phyloP scores from a whole-genome alignment of 2,888 invertebrate genomes.

The Scaptomyza tumidula region DNA sequence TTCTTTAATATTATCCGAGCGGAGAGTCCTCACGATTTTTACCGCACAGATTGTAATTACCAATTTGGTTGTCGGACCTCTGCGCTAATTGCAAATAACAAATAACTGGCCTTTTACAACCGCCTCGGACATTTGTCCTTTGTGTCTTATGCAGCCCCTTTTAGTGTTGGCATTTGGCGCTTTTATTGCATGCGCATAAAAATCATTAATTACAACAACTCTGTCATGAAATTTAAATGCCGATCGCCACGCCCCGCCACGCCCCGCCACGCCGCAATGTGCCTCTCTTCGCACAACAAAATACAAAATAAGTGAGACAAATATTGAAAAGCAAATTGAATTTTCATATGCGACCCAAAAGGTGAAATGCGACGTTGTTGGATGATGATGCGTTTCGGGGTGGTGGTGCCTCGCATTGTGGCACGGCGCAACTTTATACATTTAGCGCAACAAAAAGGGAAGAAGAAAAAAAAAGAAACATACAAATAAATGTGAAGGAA shows the following conservation, averaged over 20 bases:
- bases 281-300: slow-evolving; percentile 21
- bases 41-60: slow-evolving; percentile 14
- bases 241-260: slow-evolving; percentile 21
- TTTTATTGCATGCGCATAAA: slow-evolving; percentile 73
- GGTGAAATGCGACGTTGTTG: slow-evolving; percentile 34
- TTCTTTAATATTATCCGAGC: background rate
- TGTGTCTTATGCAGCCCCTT: slow-evolving; percentile 15
- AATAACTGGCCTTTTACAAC: slow-evolving; percentile 42
- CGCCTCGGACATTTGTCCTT: slow-evolving; percentile 22
- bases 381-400: slow-evolving; percentile 14
- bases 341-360: slow-evolving; percentile 72
- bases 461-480: background rate
- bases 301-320: slow-evolving; percentile 66
- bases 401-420: slow-evolving; percentile 14
- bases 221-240: slow-evolving; percentile 75
- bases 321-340: slow-evolving; percentile 78
- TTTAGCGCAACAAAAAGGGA: slow-evolving; percentile 21
- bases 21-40: background rate
- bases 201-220: slow-evolving; percentile 79
- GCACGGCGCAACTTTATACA: slow-evolving; percentile 50
- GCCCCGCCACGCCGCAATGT: too few species aligned
- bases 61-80: slow-evolving; percentile 2
- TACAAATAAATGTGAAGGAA: background rate
- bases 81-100: slow-evolving; percentile 47
- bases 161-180: slow-evolving; percentile 41